Base-by-base conservation (phyloP, 2,797 vertebrate genomes). In the Gymnoscopelus microlampas region DNA sequence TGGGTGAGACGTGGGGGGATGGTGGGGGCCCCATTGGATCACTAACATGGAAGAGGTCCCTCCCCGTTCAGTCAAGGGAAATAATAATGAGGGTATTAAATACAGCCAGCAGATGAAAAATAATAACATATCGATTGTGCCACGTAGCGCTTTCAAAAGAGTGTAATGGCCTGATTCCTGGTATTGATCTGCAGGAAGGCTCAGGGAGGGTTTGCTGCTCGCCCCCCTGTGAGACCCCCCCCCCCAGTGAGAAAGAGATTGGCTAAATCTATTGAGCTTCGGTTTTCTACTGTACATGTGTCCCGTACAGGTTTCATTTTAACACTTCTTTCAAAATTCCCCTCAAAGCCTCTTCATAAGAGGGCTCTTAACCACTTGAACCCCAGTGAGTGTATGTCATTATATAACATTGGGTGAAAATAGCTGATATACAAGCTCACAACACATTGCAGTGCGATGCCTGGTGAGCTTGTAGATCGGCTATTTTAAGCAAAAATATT, bases 61-160 rank as follows among this genome's bases (percentile, higher is more conserved):
- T 90, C 82, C 77, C 82, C 85, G 84, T 89, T 91, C 87, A 85
- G 81, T 77, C 81, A 85, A 82, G 86, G 89, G 87, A 91, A 93
- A 93, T 91, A 92, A 92, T 92, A 92, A 93, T 93, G 89, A 93
- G 89, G 90, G 89, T 91, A 94, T 94, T 94, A 94, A 94, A 93
- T 93, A 93, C 91, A 92, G 92, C 92, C 88, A 87, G 90, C 91
- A 93, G 91, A 94, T 94, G 91, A 92, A 93, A 94, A 94, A 93
- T 94, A 94, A 94, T 92, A 94, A 94, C 93, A 94, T 94, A 94
- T 94, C 68, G 93, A 94, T 94, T 89, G 87, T 75, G 83, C 39
- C 83, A 84, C 80, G 88, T 88, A 87, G 88, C 74, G 80, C 89
- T 93, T 93, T 92, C 88, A 91, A 92, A 92, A 86, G 88, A 88